Evolutionary conservation across 2,113 vertebrate genomes (phyloP), one percentile per base, ranked within the genome.

Genomic region (Panurus biarmicus): DNA sequence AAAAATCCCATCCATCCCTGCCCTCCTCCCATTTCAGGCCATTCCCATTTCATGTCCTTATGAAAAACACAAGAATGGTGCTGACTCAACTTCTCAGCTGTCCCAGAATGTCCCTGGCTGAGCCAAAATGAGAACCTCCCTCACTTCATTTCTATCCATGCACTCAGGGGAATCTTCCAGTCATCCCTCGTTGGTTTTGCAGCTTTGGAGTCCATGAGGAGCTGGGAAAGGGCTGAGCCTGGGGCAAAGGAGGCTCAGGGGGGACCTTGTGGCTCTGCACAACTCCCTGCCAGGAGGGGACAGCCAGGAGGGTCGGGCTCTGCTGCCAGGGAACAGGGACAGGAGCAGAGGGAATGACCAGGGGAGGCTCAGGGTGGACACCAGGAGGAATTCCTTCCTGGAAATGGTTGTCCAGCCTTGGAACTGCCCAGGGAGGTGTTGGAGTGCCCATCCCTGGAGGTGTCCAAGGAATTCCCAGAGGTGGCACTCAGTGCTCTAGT

Each of bases 101-200:
- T 10, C 53, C 35, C 25, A 5, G 48, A 31, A 48, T 3, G 21
- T 44, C 64, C 14, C 3, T 11, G 56, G 12, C 13, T 50, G 50
- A 73, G n/a, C 6, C 14, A 70, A 40, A 40, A 48, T 4, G 12
- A 36, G 79, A 54, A n/a, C 17, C 11, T 45, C 12, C 42, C 7
- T 24, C 42, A 0, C 15, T n/a, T 54, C 6, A 4, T 28, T 64
- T n/a, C 26, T 15, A 9, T 4, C 14, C 18, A 8, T 5, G 6
- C 29, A 5, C 26, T 33, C 56, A 14, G 56, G 7, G 40, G 16
- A 60, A 45, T 25, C 29, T 50, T 12, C 18, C 22, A 22, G 6
- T 11, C 33, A 16, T 58, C 11, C n/a, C 23, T 50, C 31, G 8
- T 25, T 73, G 33, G 26, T 58, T 35, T n/a, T 57, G 15, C 24